Base-by-base conservation (phyloP, 1,140 invertebrate genomes). In the Lethocerus indicus region DNA sequence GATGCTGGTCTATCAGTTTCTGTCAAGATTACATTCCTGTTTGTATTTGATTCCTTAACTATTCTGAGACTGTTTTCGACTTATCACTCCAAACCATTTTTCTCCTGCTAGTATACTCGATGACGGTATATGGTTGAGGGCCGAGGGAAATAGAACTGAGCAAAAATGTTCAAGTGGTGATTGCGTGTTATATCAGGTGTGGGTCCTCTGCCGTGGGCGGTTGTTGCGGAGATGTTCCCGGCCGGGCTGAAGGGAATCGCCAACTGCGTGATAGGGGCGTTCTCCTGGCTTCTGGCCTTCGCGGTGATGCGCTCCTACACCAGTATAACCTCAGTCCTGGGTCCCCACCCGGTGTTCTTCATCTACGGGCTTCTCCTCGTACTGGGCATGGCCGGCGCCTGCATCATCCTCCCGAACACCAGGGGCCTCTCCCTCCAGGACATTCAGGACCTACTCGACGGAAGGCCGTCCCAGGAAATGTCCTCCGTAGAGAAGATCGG, bases 211-310 rank as follows among this genome's bases (percentile, higher is more conserved):
- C 83, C 86, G 0, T 89, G 86, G 84, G 75, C 85, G 1, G 73
- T 92, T 24, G 79, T 88, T 72, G 80, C 79, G 1, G 84, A 92
- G 64, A 74, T 90, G 55, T 84, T 89, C 56, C 76, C 87, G n/a
- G 14, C 48, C 29, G 21, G 18, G 18, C 29, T 49, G 25, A 49
- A 49, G 20, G 48, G 37, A 9, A 18, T 27, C 13, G 39, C 48
- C 2, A 20, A 28, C 4, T 18, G n/a, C 2, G 14, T 49, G 1
- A 21, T 20, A 26, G 20, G 37, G n/a, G 27, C 18, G 4, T 28
- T 42, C 13, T 18, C 37, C 20, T 36, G 29, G 18, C 5, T 28
- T n/a, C 29, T 49, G 2, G 32, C 29, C 12, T 49, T 49, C 27
- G 14, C 29, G 6, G 23, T 37, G 5, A 49, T 42, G n/a, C n/a